Percentiles rank a stretch among this genome's conserved stretches.
These are phyloP conservation scores for Melipona quadrifasciata DNA, from an alignment of 1,140 invertebrate species.

Conservation along the genomic window DNA sequence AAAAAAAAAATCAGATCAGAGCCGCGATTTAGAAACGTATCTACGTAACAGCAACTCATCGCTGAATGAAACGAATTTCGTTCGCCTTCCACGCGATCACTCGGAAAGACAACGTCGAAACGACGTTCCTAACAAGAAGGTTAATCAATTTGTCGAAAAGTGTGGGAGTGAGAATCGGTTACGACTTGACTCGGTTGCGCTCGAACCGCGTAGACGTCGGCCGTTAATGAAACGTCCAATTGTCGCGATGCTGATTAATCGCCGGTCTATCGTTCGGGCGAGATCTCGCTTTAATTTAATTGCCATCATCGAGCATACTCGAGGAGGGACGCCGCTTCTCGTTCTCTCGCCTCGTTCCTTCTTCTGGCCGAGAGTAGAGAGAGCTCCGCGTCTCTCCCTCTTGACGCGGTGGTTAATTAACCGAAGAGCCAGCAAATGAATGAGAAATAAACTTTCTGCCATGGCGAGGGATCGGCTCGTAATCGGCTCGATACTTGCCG, in stretches of 20 bases:
- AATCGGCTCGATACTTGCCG: background rate
- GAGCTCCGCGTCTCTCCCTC: background rate
- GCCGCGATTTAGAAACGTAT: too few relatives aligned
- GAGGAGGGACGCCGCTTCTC: slow-evolving; percentile 10
- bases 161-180: slow-evolving; percentile 41
- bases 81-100: too few relatives aligned
- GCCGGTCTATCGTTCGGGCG: slow-evolving; percentile 69
- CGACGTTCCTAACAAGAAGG: slow-evolving; percentile 46
- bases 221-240: slow-evolving; percentile 77
- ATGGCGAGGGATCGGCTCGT: slow-evolving; percentile 12
- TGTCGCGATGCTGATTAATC: slow-evolving; percentile 77
- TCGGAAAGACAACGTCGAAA: background rate
- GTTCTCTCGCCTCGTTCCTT: background rate
- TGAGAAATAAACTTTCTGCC: slow-evolving; percentile 32
- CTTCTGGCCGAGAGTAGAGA: background rate
- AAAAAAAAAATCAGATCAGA: too few relatives aligned
- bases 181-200: background rate
- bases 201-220: background rate
- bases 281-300: slow-evolving; percentile 77
- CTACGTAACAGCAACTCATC: background rate
- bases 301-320: slow-evolving; percentile 67
- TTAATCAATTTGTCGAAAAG: slow-evolving; percentile 70
- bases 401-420: slow-evolving; percentile 45
- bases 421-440: slow-evolving; percentile 34
- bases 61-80: background rate